Evolutionary conservation across 2,113 vertebrate species (phyloP).

Genomic region (Embiotoca jacksoni): DNA sequence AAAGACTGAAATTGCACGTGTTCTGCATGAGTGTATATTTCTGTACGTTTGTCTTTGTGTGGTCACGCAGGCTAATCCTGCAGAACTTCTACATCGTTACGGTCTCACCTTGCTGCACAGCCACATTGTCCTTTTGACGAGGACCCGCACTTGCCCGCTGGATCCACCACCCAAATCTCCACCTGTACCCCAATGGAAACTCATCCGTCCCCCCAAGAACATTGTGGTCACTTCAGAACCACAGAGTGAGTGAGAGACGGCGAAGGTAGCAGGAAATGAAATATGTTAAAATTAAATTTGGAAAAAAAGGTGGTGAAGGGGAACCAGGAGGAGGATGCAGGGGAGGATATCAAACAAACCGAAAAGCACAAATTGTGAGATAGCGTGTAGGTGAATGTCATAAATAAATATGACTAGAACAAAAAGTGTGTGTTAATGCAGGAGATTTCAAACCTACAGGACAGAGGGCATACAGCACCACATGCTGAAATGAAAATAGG

Average conservation of each 20-base stretch:
- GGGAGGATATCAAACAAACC: constrained; percentile 57
- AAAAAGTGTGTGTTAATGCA: constrained; percentile 44
- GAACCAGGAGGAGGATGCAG: constrained; percentile 47
- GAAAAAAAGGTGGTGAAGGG: constrained; percentile 14
- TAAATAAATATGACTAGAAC: constrained; percentile 62
- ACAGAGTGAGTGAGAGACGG: constrained; percentile 78
- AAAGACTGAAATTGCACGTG: no score
- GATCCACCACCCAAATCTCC: constrained; percentile 75
- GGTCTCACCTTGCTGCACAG: constrained; percentile 87
- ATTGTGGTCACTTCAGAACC: constrained; percentile 86
- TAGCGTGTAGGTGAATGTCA: constrained; percentile 57
- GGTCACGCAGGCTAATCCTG: constrained; percentile 84
- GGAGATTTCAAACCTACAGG: constrained; percentile 35
- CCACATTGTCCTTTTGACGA: constrained; percentile 89
- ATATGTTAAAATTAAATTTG: constrained; percentile 23
- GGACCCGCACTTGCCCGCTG: constrained; percentile 88
- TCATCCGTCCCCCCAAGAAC: constrained; percentile 87
- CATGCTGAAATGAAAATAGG: constrained; percentile 51
- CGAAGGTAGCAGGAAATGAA: constrained; percentile 18
- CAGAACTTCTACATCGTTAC: constrained; percentile 88
- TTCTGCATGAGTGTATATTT: constrained; percentile 8
- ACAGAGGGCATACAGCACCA: constrained; percentile 39
- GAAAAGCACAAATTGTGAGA: constrained; percentile 47
- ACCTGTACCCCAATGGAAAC: constrained; percentile 87
- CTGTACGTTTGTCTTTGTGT: constrained; percentile 28